Percentiles rank a stretch among this genome's conserved stretches.
Conservation (phyloP, 2,113 vertebrate genomes). For the Poeciliopsis retropinna region DNA sequence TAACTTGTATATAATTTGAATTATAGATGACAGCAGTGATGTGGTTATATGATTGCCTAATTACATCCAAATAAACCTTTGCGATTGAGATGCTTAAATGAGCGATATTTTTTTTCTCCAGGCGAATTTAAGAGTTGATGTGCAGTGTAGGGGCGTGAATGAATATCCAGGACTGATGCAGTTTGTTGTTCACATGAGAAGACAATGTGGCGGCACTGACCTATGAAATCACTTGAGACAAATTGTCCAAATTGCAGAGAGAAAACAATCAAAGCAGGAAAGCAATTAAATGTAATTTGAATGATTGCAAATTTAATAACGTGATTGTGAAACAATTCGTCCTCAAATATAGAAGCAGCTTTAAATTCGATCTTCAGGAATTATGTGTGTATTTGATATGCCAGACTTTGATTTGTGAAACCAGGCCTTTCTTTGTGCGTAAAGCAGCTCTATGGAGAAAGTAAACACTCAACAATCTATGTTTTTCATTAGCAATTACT, state of each 20-base stretch:
- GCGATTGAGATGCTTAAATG: not conserved
- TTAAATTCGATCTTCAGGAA: not conserved
- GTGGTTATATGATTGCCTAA: too few relatives aligned
- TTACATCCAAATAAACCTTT: not conserved
- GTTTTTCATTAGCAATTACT: constrained; percentile 54
- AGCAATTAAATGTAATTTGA: not conserved
- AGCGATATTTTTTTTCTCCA: not conserved
- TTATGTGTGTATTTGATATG: constrained; percentile 6
- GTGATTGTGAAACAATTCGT: not conserved
- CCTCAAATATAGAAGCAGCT: constrained; percentile 4
- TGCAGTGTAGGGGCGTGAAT: not conserved
- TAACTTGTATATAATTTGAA: too few relatives aligned
- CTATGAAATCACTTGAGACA: constrained; percentile 22
- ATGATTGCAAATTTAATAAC: not conserved
- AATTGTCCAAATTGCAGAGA: constrained; percentile 16
- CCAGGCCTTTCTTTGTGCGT: not conserved
- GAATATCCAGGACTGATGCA: not conserved
- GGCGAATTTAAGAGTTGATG: not conserved
- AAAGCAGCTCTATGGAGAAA: not conserved
- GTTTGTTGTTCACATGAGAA: not conserved
- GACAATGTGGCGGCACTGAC: not conserved
- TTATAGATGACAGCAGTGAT: too few relatives aligned
- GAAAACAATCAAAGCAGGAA: not conserved
- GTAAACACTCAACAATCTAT: constrained; percentile 7
- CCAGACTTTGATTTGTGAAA: not conserved